Evolutionary conservation across 2,888 invertebrate species (phyloP).

Genomic region (Apamea epomidion): DNA sequence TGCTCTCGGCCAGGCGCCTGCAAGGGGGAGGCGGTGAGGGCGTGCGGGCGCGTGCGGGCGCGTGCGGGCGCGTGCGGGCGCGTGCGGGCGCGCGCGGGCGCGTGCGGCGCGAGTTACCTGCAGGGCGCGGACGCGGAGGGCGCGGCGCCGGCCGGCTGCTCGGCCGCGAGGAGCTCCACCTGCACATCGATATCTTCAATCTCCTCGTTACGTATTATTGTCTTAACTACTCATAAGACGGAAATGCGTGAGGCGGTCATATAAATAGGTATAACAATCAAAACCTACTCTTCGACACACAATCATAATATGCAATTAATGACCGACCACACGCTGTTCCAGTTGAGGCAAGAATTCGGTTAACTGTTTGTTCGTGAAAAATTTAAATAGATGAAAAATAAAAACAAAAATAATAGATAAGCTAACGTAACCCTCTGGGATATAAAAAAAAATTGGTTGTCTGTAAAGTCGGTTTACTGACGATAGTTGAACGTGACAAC

Average conservation of each 20-base stretch:
- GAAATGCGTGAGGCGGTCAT: background rate
- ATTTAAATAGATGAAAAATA: background rate
- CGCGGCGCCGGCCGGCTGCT: slow-evolving; percentile 20
- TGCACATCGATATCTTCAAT: slow-evolving; percentile 41
- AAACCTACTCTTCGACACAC: background rate
- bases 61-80: slow-evolving; percentile 19
- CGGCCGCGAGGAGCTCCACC: slow-evolving; percentile 37
- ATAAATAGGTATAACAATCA: background rate
- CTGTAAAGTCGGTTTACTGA: too few species aligned
- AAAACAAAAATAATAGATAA: slow-evolving; percentile 8
- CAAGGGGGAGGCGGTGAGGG: slow-evolving; percentile 29
- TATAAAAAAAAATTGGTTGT: too few species aligned
- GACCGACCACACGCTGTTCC: background rate
- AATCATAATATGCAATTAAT: background rate
- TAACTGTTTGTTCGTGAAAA: background rate
- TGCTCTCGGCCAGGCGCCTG: slow-evolving; percentile 88
- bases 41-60: slow-evolving; percentile 47
- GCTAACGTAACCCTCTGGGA: background rate
- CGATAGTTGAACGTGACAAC: too few species aligned
- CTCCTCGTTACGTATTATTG: background rate
- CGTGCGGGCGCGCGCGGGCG: slow-evolving; percentile 20
- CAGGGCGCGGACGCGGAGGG: slow-evolving; percentile 37
- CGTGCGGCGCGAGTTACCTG: slow-evolving; percentile 32
- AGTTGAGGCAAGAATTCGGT: background rate
- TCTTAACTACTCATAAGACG: background rate